Conservation (phyloP, 2,113 vertebrate genomes). For the Gyps fulvus region DNA sequence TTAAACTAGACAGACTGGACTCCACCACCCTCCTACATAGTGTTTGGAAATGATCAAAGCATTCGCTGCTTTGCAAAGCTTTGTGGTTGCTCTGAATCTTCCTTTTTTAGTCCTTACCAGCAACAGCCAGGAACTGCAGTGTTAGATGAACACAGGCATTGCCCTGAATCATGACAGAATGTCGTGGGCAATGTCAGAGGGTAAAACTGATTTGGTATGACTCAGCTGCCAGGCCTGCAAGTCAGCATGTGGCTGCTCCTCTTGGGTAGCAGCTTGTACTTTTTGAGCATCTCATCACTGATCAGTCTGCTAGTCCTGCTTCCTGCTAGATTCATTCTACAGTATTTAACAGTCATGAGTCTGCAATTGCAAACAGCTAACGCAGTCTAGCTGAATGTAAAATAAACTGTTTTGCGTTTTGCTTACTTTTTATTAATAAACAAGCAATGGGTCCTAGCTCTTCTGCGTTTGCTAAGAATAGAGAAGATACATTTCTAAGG, state of each 20-base stretch:
- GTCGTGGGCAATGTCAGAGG: fast-evolving
- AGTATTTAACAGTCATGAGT: not conserved
- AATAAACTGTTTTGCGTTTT: not conserved
- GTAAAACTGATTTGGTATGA: not conserved
- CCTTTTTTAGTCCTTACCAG: not conserved
- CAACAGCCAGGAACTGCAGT: not conserved
- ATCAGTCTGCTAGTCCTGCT: not conserved
- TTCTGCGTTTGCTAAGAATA: not conserved
- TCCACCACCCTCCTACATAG: not conserved
- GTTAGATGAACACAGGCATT: no score
- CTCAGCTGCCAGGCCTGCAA: not conserved
- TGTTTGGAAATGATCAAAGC: not conserved
- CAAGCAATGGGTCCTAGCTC: not conserved
- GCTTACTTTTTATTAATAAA: not conserved
- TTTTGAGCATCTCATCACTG: not conserved
- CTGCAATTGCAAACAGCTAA: not conserved
- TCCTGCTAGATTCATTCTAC: not conserved
- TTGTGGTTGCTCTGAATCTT: not conserved
- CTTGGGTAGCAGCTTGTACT: not conserved
- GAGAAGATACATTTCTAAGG: not conserved
- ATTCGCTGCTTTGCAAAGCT: not conserved
- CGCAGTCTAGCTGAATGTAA: not conserved
- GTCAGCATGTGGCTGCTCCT: not conserved
- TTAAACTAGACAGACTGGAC: not conserved
- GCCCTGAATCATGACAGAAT: not conserved